These are phyloP conservation scores for Hiodon alosoides DNA, from an alignment of 2,113 vertebrate species.

Conservation along the genomic window DNA sequence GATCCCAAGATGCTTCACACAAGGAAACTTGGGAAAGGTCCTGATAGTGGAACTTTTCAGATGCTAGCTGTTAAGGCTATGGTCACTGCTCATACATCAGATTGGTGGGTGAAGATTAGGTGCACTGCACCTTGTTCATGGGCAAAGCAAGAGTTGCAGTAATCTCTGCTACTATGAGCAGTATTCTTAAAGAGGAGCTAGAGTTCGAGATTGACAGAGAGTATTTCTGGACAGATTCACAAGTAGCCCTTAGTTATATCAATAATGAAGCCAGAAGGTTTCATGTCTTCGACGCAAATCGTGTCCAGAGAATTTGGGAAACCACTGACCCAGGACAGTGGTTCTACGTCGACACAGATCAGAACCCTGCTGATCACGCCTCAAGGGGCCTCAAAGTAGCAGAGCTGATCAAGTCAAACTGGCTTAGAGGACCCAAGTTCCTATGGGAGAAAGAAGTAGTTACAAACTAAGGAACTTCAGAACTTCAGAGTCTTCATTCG, in stretches of 20 bases:
- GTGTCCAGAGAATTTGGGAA: conserved; percentile 21
- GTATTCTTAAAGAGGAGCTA: conserved; percentile 1
- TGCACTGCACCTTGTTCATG: conserved; percentile 3
- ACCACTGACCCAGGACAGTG: conserved; percentile 3
- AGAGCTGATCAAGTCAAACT: conserved; percentile 24
- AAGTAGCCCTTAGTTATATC: neutral
- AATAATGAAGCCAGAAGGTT: conserved; percentile 13
- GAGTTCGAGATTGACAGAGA: conserved; percentile 5
- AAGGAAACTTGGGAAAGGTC: neutral
- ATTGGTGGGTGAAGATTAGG: conserved; percentile 2
- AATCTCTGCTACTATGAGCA: neutral
- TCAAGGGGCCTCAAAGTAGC: conserved; percentile 28
- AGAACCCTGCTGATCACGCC: conserved; percentile 26
- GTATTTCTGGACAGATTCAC: conserved; percentile 15
- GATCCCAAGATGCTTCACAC: neutral
- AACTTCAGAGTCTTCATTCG: no score
- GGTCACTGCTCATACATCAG: conserved; percentile 3
- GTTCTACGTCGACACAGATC: conserved; percentile 15
- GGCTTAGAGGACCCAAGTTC: conserved; percentile 30
- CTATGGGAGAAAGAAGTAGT: conserved; percentile 23
- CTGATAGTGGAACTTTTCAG: conserved; percentile 5
- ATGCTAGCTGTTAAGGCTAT: neutral
- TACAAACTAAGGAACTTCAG: neutral
- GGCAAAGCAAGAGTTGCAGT: conserved; percentile 6
- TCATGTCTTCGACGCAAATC: conserved; percentile 22